Conservation (phyloP, 2,113 vertebrate species). For the Neomonachus schauinslandi region DNA sequence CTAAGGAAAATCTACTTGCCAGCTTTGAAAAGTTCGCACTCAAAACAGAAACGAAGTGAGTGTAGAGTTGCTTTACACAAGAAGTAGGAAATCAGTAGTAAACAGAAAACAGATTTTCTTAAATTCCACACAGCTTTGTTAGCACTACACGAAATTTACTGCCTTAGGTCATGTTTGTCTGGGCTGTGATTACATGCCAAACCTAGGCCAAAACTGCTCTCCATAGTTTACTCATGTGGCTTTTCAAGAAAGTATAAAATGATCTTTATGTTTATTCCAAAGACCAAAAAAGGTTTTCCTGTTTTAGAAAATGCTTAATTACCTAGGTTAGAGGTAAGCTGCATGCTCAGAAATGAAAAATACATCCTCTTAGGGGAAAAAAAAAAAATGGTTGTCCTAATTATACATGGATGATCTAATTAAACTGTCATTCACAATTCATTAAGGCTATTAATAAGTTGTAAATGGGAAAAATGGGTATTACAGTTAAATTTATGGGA, state of each 20-base stretch:
- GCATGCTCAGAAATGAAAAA: conserved; percentile 50
- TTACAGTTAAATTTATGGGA: not conserved
- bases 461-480: not conserved
- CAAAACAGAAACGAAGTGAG: conserved; percentile 27
- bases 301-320: conserved; percentile 51
- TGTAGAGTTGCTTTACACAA: not conserved
- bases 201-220: not conserved
- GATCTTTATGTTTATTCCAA: not conserved
- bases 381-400: conserved; percentile 57
- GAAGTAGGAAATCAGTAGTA: conserved; percentile 44
- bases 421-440: conserved; percentile 45
- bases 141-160: conserved; percentile 23
- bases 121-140: conserved; percentile 41
- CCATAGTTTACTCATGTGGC: not conserved
- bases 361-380: not conserved
- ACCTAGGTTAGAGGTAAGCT: conserved; percentile 63
- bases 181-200: conserved; percentile 28
- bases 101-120: conserved; percentile 58
- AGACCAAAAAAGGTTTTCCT: not conserved
- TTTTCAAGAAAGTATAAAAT: conserved; percentile 64
- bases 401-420: conserved; percentile 63
- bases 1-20: conserved; percentile 42
- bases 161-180: conserved; percentile 24
- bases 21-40: conserved; percentile 37
- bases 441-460: conserved; percentile 58